Evolutionary conservation across 2,797 vertebrate genomes (phyloP).

Genomic region (Ataeniobius toweri): DNA sequence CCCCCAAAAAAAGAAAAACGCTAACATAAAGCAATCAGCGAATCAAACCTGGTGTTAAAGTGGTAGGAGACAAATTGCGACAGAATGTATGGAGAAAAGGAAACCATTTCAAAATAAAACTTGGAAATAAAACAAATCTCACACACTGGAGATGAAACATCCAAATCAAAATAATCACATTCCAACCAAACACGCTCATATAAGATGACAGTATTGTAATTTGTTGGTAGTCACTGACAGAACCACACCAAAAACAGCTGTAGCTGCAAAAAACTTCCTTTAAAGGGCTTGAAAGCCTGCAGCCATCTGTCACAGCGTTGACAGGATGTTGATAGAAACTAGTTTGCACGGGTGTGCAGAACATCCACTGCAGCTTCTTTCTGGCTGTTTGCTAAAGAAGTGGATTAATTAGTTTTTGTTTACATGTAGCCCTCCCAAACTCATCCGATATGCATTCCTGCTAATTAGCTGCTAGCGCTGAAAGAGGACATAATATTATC

Average conservation of each 20-base stretch:
- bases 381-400: constrained; percentile 66
- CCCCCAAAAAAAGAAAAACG: not conserved
- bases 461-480: constrained; percentile 70
- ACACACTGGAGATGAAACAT: not conserved
- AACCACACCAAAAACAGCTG: not conserved
- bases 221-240: not conserved
- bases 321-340: constrained; percentile 11
- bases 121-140: not conserved
- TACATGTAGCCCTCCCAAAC: constrained; percentile 69
- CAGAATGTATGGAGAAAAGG: not conserved
- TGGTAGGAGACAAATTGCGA: not conserved
- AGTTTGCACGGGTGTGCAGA: constrained; percentile 19
- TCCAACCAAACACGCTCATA: not conserved
- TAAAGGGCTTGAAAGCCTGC: constrained; percentile 3
- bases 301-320: not conserved
- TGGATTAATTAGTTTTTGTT: constrained; percentile 80
- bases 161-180: not conserved
- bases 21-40: not conserved
- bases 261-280: constrained; percentile 1
- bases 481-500: constrained; percentile 69
- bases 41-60: not conserved
- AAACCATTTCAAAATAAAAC: not conserved
- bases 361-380: constrained; percentile 51
- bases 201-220: not conserved
- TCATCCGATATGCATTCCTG: constrained; percentile 72